A percentile compares a stretch with the other conserved stretches of the same genome.
Conservation (phyloP, 2,113 vertebrate genomes). For the Anolis carolinensis region DNA sequence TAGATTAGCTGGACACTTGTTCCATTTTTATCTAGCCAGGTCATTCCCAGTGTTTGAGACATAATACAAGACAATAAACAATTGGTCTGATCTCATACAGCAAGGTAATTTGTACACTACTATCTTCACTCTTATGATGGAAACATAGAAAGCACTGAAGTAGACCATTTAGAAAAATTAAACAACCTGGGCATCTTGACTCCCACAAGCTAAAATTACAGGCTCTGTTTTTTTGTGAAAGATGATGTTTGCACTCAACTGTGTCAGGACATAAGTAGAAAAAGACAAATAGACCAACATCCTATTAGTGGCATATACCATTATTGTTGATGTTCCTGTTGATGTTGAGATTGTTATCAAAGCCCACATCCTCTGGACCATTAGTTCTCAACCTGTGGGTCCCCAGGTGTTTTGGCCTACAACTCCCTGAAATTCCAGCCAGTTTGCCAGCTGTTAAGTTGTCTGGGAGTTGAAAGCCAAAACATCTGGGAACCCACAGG, state of each 20-base stretch:
- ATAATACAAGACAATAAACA: neutral
- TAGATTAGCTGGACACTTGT: neutral
- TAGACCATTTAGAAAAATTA: neutral
- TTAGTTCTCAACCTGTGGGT: no score
- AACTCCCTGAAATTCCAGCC: no score
- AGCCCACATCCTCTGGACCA: no score
- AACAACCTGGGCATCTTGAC: neutral
- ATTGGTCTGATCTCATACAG: neutral
- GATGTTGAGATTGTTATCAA: no score
- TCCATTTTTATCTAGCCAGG: neutral
- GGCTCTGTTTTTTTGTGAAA: neutral
- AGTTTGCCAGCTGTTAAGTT: no score
- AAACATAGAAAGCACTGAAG: neutral
- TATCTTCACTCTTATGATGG: neutral
- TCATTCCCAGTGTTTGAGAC: neutral
- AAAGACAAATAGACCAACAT: no score
- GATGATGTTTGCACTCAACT: neutral
- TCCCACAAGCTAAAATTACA: neutral
- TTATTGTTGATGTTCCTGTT: no score
- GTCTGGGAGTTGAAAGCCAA: no score
- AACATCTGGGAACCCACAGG: no score
- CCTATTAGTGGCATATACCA: no score
- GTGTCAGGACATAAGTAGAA: neutral
- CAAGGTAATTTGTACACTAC: neutral
- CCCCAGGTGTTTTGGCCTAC: no score